Evolutionary conservation across 2,797 vertebrate genomes (phyloP).

Genomic region (Leptatherina wallacei): DNA sequence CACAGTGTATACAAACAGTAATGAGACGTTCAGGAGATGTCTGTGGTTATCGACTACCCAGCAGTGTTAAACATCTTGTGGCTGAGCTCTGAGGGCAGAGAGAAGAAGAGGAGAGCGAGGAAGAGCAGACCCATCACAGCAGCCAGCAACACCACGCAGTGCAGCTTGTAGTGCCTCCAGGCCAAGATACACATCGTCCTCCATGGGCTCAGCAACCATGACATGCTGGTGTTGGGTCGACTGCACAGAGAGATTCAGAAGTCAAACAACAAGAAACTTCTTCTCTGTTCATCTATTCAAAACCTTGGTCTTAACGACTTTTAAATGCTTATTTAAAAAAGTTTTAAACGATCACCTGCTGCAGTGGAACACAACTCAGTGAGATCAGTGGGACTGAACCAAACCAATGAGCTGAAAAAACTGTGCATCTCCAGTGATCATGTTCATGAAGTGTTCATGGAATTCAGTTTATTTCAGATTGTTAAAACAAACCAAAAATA

Average conservation of each 20-base stretch:
- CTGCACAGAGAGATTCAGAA: slow-evolving; percentile 60
- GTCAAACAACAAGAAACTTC: background rate
- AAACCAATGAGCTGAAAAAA: background rate
- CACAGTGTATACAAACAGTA: background rate
- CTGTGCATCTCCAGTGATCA: background rate
- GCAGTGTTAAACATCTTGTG: slow-evolving; percentile 72
- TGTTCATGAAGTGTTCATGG: slow-evolving; percentile 10
- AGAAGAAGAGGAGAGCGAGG: slow-evolving; percentile 75
- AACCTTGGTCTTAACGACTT: background rate
- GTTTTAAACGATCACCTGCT: background rate
- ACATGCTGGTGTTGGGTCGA: slow-evolving; percentile 74
- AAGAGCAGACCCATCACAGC: slow-evolving; percentile 61
- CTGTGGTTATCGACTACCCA: slow-evolving; percentile 40
- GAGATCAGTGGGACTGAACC: background rate
- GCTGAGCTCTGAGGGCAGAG: slow-evolving; percentile 75
- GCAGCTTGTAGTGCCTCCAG: slow-evolving; percentile 76
- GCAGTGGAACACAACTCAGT: background rate
- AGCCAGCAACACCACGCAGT: slow-evolving; percentile 59
- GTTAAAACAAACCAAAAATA: slow-evolving; percentile 77
- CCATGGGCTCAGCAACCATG: slow-evolving; percentile 75
- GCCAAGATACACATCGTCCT: slow-evolving; percentile 68
- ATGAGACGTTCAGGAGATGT: background rate
- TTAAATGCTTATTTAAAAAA: background rate
- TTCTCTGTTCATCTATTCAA: too few relatives aligned
- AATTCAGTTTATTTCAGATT: slow-evolving; percentile 76